Base-by-base conservation (phyloP, 1,140 invertebrate genomes). In the Theocolax elegans region DNA sequence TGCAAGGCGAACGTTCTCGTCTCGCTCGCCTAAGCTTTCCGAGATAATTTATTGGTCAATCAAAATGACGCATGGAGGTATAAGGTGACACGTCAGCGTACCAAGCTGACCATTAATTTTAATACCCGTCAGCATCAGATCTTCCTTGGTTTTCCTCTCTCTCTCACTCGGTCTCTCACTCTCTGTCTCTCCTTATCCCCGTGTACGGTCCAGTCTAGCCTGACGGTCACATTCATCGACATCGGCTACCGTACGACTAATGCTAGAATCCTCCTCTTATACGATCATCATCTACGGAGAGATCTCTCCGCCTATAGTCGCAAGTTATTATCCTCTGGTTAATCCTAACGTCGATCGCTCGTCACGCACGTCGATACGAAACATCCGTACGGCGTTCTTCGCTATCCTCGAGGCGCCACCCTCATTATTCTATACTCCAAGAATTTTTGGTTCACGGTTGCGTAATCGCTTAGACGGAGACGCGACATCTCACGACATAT, bases 31-130 rank as follows among this genome's bases (percentile, higher is more conserved):
- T 48, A 1, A 29, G 10, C 27, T 27, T 44, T 40, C 25, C 70
- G 63, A 71, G 75, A 85, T 85, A 83, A 85, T 83, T 84, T 85
- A 85, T 85, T 83, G 79, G 82, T 84, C 83, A 84, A 85, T 85
- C 82, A 82, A 80, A 82, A 83, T 85, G 83, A 85, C 82, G 78
- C 79, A 85, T 85, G 82, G 78, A 80, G 82, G 81, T 85, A 83
- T 83, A 83, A 83, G 81, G 81, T 83, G 81, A 85, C 81, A 82
- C 82, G 83, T 84, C 81, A 84, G 79, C 81, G 79, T 82, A 76
- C 77, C 74, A 68, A 76, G 72, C 75, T 80, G 77, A 79, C 76
- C 83, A 85, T 85, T 83, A 84, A 84, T 85, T 85, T 83, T 83
- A 76, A 82, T 82, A 79, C 77, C 74, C 79, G 80, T 82, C 80